Percentiles rank a stretch among this genome's conserved stretches.
Conservation (phyloP, 2,113 vertebrate species). For the Chaenogobius annularis region DNA sequence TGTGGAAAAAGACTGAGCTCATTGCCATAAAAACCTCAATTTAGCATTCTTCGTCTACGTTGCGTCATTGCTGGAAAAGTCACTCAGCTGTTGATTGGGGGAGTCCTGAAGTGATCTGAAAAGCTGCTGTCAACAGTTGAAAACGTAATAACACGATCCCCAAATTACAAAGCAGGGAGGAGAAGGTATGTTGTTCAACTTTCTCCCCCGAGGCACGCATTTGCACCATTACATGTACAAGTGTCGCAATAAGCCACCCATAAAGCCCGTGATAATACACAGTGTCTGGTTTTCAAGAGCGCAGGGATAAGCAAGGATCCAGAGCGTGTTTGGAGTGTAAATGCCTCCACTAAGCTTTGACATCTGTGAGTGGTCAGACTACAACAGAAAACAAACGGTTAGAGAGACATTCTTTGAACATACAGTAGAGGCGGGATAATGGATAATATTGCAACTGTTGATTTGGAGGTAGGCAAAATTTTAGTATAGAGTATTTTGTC, state of each 20-base stretch:
- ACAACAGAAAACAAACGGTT: constrained; percentile 14
- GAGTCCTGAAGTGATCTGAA: constrained; percentile 11
- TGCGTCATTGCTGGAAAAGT: constrained; percentile 45
- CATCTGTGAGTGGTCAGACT: constrained; percentile 32
- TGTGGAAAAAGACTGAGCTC: constrained; percentile 38
- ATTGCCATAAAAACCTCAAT: constrained; percentile 32
- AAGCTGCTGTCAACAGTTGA: constrained; percentile 6
- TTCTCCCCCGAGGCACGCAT: constrained; percentile 41
- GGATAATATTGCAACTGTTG: no score
- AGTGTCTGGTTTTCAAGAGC: constrained; percentile 23
- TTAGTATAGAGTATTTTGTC: no score
- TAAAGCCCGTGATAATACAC: constrained; percentile 44
- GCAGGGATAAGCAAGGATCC: constrained; percentile 26
- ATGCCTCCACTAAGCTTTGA: constrained; percentile 23
- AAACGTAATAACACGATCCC: constrained; percentile 25
- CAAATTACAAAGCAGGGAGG: constrained; percentile 56
- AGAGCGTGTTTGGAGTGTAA: constrained; percentile 42
- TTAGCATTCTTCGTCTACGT: constrained; percentile 23
- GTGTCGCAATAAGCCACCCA: constrained; percentile 30
- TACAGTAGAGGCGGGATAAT: not conserved
- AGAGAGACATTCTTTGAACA: not conserved
- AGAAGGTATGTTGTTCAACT: constrained; percentile 40
- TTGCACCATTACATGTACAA: constrained; percentile 6
- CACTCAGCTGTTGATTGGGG: constrained; percentile 14
- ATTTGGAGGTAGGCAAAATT: no score